phyloP scores from a whole-genome alignment of 2,797 vertebrate species.

The Acridotheres tristis region DNA sequence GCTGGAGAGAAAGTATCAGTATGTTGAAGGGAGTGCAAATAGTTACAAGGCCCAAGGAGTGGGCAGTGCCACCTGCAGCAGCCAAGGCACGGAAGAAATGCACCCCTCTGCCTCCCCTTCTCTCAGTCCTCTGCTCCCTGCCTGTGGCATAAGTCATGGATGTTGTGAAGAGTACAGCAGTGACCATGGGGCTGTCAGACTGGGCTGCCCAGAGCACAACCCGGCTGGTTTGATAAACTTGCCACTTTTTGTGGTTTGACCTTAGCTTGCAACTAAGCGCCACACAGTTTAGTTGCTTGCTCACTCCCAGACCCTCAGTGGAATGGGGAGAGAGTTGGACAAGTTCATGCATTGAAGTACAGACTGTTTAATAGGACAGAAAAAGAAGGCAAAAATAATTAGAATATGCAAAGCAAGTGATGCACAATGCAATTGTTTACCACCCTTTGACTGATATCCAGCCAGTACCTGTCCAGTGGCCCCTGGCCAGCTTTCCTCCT shows the following conservation, averaged over 20 bases:
- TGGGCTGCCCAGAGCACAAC: neutral
- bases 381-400: neutral
- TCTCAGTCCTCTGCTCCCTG: neutral
- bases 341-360: neutral
- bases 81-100: neutral
- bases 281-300: neutral
- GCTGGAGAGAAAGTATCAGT: neutral
- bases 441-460: neutral
- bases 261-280: neutral
- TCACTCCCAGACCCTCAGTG: neutral
- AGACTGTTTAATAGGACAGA: neutral
- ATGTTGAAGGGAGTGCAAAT: neutral
- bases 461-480: neutral
- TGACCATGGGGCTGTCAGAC: neutral
- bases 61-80: neutral
- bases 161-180: neutral
- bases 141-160: fast-evolving
- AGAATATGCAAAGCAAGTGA: neutral
- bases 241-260: neutral
- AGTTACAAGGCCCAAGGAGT: neutral
- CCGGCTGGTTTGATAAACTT: neutral
- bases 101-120: neutral
- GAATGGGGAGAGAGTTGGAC: neutral
- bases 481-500: neutral
- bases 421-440: neutral